Conservation (phyloP, 1,140 invertebrate species). For the Brevipalpus yothersi region DNA sequence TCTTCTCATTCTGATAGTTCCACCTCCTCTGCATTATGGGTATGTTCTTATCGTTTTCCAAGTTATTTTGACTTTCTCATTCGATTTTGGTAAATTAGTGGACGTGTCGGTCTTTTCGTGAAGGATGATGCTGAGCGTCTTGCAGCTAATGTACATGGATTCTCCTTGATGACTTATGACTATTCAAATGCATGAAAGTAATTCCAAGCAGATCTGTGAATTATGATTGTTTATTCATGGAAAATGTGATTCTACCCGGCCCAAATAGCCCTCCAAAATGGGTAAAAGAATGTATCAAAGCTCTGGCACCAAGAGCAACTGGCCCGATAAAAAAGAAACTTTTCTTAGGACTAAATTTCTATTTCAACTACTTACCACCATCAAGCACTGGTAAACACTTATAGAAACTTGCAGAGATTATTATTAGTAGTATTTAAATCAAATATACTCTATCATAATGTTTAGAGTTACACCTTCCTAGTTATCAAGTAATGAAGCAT, state of each 20-base stretch:
- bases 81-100: slow-evolving; percentile 13
- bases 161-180: slow-evolving; percentile 88
- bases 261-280: slow-evolving; percentile 67
- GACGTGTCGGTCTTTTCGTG: slow-evolving; percentile 38
- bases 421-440: too few species aligned
- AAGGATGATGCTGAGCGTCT: slow-evolving; percentile 48
- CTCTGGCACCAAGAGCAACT: slow-evolving; percentile 30
- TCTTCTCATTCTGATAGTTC: slow-evolving; percentile 52
- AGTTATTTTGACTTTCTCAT: background rate
- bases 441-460: too few species aligned
- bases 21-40: slow-evolving; percentile 37
- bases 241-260: slow-evolving; percentile 19
- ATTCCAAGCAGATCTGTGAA: background rate
- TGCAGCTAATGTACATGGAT: slow-evolving; percentile 45
- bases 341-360: slow-evolving; percentile 72
- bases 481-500: too few species aligned
- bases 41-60: slow-evolving; percentile 20
- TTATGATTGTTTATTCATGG: background rate
- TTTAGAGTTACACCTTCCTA: too few species aligned
- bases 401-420: too few species aligned
- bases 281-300: slow-evolving; percentile 48
- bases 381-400: too few species aligned
- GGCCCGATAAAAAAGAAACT: slow-evolving; percentile 42
- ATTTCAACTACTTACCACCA: too few species aligned
- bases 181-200: slow-evolving; percentile 54